A percentile compares a stretch with the other conserved stretches of the same genome.
phyloP scores from a whole-genome alignment of 2,888 invertebrate genomes.

The Polymixis flavicincta region DNA sequence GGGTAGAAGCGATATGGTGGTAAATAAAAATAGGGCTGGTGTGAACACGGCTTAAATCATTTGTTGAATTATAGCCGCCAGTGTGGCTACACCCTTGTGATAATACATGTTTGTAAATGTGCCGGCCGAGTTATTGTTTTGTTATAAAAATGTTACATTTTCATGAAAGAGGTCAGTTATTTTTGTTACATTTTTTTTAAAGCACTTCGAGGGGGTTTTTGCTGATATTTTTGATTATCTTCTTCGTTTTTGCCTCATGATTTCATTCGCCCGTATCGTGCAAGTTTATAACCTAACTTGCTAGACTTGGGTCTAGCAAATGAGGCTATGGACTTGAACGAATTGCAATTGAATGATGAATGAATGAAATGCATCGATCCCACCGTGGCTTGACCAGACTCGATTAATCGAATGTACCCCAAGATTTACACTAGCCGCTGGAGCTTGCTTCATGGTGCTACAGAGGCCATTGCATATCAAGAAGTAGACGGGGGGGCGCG shows the following conservation, averaged over 20 bases:
- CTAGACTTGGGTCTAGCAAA: too few species aligned
- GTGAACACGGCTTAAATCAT: constrained; percentile 84
- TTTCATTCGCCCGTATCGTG: not conserved
- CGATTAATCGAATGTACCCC: too few species aligned
- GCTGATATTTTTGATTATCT: not conserved
- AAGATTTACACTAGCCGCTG: too few species aligned
- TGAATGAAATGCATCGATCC: too few species aligned
- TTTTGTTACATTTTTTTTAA: not conserved
- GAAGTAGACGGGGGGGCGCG: too few species aligned
- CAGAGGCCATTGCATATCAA: not conserved
- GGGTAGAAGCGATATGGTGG: constrained; percentile 69
- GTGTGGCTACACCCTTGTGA: constrained; percentile 71
- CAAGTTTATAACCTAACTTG: not conserved
- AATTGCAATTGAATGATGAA: too few species aligned
- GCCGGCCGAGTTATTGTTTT: constrained; percentile 40
- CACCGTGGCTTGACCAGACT: too few species aligned
- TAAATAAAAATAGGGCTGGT: constrained; percentile 83
- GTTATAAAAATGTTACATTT: constrained; percentile 26
- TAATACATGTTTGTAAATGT: constrained; percentile 55
- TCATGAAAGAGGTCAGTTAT: constrained; percentile 10
- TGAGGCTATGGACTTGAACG: too few species aligned
- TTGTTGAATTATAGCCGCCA: constrained; percentile 78
- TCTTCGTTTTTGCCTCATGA: not conserved
- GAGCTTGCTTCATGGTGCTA: too few species aligned
- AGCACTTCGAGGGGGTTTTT: not conserved